Base-by-base conservation (phyloP, 2,888 invertebrate genomes). In the Pandemis heparana region DNA sequence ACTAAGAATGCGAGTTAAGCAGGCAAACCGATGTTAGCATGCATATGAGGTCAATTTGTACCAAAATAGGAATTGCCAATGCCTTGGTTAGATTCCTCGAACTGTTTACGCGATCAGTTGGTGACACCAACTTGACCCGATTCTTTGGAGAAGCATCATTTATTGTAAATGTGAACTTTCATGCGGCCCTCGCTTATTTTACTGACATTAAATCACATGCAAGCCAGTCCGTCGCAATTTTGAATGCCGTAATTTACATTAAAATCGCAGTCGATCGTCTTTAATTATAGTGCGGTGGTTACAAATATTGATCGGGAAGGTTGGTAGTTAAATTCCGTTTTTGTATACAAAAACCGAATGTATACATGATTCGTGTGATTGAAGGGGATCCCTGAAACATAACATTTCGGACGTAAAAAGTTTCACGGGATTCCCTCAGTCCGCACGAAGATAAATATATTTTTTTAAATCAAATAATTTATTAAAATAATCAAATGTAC, bases 41-140 rank as follows among this genome's bases (percentile, higher is more conserved):
- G 48, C 14, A 48, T 53, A 53, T 63, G n/a, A 12, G 41, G 5
- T 7, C 12, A 60, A 65, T 71, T n/a, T 39, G 23, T 14, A 48
- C 60, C 59, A 23, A 61, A 71, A 66, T 71, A 66, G 71, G 66
- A 60, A 43, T 60, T 12, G 32, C 32, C 41, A 51, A 43, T 14
- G 23, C 48, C 6, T 12, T 8, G 23, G 46, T 51, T 32, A 53
- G 60, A 61, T 67, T 69, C 64, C 38, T 5, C 70, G 74, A 66
- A 67, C 51, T 53, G 46, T 56, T 65, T 64, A 56, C 48, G 32
- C 38, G 23, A 23, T 48, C 51, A 0, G 51, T 38, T 32, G 43
- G 23, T 10, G 70, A 32, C 60, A 41, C 51, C 41, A 48, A 41
- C 66, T 66, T 67, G 71, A 72, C 71, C 71, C 66, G 67, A 61